A percentile compares a stretch with the other conserved stretches of the same genome.
These are phyloP conservation scores for Stegophylla sp. DNA, from an alignment of 2,888 invertebrate genomes.

Conservation along the genomic window DNA sequence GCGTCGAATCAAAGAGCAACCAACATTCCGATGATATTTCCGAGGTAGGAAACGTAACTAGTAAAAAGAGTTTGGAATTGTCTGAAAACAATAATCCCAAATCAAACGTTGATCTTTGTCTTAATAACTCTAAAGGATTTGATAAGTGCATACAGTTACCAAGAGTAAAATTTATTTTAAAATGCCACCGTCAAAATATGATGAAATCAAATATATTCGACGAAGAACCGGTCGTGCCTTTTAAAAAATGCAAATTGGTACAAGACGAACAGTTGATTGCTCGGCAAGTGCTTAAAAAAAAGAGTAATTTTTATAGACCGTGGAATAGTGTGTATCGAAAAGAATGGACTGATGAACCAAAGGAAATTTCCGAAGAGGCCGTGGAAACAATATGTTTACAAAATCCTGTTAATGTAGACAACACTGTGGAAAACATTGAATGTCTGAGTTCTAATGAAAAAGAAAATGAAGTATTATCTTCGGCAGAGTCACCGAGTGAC, in stretches of 20 bases:
- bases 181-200: slow-evolving; percentile 15
- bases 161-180: slow-evolving; percentile 36
- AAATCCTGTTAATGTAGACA: not conserved
- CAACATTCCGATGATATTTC: not conserved
- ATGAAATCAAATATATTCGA: slow-evolving; percentile 37
- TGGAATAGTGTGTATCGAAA: not conserved
- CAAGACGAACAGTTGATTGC: not conserved
- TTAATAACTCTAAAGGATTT: not conserved
- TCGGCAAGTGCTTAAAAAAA: slow-evolving; percentile 2
- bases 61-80: not conserved
- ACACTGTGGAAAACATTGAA: not conserved
- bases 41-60: not conserved
- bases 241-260: not conserved
- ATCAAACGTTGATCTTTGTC: not conserved
- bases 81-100: not conserved
- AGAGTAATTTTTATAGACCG: not conserved
- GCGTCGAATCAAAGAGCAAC: not conserved
- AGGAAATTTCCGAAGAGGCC: not conserved
- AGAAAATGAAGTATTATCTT: not conserved
- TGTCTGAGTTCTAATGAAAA: not conserved
- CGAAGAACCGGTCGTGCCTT: not conserved
- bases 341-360: not conserved
- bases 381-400: not conserved
- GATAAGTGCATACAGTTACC: not conserved
- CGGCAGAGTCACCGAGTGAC: not conserved